Base-by-base conservation (phyloP, 2,888 invertebrate species). In the Mimumesa dahlbomi region DNA sequence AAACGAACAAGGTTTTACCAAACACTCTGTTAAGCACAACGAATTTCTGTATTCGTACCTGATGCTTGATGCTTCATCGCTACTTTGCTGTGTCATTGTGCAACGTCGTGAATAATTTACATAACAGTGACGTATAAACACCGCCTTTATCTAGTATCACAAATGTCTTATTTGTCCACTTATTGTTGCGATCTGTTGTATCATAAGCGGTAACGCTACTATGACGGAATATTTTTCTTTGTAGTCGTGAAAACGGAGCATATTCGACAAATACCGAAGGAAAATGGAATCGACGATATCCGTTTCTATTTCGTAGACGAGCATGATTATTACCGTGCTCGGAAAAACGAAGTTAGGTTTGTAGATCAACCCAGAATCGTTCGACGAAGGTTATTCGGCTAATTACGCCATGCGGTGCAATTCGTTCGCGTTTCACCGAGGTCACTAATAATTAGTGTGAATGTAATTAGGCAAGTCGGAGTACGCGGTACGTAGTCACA, bases 351-450 rank as follows among this genome's bases (percentile, higher is more conserved):
- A 59, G 40, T 13, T 16, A 7, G 22, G 53, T 62, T 67, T 50
- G 62, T 67, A 54, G 54, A 54, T 42, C 62, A 25, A 13, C 52
- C 22, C 13, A 29, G 40, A 40, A 45, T 61, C 11, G 54, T 56
- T 56, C 34, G 54, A 45, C 65, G 63, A 73, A 74, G 73, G 72
- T 70, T 77, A 53, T 56, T 62, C 59, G 75, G 63, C 68, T 80
- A 77, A 77, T 80, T 79, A 67, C 65, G 49, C 57, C 65, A 61
- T 43, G 56, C 65, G 40, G 48, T 65, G 66, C 63, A 77, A 79
- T 79, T 63, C 38, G 36, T 29, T 21, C 38, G 31, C 64, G 50
- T 67, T 73, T 61, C 62, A 59, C 54, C 79, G 66, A 57, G 66
- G 67, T 66, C 68, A 62, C n/a, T n/a, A n/a, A n/a, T n/a, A n/a